Conservation (phyloP, 2,888 invertebrate species). For the Helicoverpa assulta region DNA sequence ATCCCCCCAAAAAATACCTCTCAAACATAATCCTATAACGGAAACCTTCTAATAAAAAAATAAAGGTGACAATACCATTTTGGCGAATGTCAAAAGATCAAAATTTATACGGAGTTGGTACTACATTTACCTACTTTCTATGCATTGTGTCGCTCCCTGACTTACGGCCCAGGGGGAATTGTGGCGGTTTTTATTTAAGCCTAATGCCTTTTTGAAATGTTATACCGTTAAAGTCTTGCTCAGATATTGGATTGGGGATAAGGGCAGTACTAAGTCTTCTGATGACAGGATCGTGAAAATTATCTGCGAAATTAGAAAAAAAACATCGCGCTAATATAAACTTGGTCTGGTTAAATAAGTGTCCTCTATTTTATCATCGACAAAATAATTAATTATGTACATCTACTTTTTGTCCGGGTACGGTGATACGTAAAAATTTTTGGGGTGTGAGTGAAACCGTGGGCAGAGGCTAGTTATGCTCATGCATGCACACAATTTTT, state of each 20-base stretch:
- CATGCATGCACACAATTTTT: no score
- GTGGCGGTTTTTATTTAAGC: conserved; percentile 59
- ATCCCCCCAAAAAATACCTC: no score
- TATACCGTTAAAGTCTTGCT: conserved; percentile 36
- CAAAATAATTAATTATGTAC: no score
- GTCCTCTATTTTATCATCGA: no score
- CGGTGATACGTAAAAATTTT: no score
- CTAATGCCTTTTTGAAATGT: conserved; percentile 57
- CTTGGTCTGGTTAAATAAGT: no score
- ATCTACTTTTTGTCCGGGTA: no score
- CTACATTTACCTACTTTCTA: conserved; percentile 52
- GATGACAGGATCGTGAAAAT: no score
- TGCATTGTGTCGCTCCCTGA: conserved; percentile 59
- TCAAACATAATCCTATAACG: background rate
- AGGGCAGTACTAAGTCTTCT: background rate
- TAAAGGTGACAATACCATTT: conserved; percentile 56
- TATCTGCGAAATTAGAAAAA: no score
- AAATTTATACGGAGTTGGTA: conserved; percentile 51
- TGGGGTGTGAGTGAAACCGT: no score
- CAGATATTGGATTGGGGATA: conserved; percentile 51
- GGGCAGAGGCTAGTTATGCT: no score
- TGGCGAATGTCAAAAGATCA: conserved; percentile 55
- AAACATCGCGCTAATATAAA: no score
- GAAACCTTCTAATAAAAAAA: conserved; percentile 47
- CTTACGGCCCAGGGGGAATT: conserved; percentile 59